Percentiles rank a stretch among this genome's conserved stretches.
phyloP scores from a whole-genome alignment of 2,113 vertebrate species.

The Oncorhynchus mykiss region DNA sequence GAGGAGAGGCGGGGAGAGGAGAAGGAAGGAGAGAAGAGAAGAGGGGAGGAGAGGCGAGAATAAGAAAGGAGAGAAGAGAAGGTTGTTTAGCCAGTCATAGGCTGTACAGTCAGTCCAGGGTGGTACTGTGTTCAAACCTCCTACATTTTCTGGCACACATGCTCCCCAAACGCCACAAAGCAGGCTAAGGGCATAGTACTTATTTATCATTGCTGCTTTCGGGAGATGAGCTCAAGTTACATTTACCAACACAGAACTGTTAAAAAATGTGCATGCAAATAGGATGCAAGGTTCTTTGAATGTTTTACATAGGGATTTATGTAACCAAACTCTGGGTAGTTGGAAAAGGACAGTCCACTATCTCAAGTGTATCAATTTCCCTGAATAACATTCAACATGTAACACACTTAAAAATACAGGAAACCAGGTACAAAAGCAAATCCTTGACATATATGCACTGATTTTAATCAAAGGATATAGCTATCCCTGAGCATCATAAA shows the following conservation, averaged over 20 bases:
- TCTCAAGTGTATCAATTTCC: slow-evolving; percentile 50
- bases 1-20: too few species aligned
- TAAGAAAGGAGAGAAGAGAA: neutral
- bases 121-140: neutral
- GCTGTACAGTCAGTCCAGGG: too few species aligned
- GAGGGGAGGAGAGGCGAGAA: too few species aligned
- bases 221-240: slow-evolving; percentile 41
- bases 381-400: slow-evolving; percentile 25
- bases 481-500: too few species aligned
- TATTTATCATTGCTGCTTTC: slow-evolving; percentile 59
- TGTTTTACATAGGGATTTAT: slow-evolving; percentile 47
- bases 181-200: slow-evolving; percentile 48
- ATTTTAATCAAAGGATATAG: too few species aligned
- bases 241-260: slow-evolving; percentile 44
- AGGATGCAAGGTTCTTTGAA: slow-evolving; percentile 44
- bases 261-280: slow-evolving; percentile 62
- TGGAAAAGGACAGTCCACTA: slow-evolving; percentile 39
- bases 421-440: neutral
- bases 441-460: too few species aligned
- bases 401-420: neutral
- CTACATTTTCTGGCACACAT: neutral
- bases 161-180: slow-evolving; percentile 30
- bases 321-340: slow-evolving; percentile 37
- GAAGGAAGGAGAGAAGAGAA: neutral
- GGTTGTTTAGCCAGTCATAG: neutral